Percentiles rank a stretch among this genome's conserved stretches.
Conservation (phyloP, 2,797 vertebrate species). For the Chelonia mydas region DNA sequence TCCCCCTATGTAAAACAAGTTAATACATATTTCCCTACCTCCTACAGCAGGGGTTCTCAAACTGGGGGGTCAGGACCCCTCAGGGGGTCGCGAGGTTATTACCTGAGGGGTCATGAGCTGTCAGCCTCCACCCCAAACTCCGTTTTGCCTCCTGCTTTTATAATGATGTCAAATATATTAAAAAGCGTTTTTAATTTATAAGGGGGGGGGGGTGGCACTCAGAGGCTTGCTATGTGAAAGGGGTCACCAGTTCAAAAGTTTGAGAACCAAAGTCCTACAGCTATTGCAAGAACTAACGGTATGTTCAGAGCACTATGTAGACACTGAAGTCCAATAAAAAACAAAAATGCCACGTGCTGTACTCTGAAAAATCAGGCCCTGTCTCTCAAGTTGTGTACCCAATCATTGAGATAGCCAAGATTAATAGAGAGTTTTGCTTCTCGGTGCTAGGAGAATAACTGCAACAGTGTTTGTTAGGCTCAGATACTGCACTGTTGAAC, state of each 20-base stretch:
- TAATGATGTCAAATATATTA: too few species aligned
- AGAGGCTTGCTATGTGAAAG: too few species aligned
- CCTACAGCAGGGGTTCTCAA: not conserved
- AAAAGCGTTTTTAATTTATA: too few species aligned
- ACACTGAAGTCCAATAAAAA: not conserved
- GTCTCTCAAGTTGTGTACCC: not conserved
- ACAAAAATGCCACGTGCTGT: not conserved
- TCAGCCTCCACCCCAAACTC: too few species aligned
- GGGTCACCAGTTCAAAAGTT: too few species aligned
- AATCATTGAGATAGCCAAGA: not conserved
- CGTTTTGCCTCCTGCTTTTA: too few species aligned
- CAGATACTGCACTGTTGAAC: not conserved
- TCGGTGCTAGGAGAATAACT: not conserved
- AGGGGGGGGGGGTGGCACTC: too few species aligned
- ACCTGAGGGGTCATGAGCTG: too few species aligned
- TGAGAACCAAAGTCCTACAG: not conserved
- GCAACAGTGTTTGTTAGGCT: not conserved
- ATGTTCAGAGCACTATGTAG: not conserved
- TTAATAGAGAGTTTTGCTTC: not conserved
- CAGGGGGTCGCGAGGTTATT: too few species aligned
- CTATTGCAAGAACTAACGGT: not conserved
- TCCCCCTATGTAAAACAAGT: not conserved
- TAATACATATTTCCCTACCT: not conserved
- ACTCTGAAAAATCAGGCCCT: rapidly evolving
- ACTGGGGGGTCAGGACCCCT: too few species aligned